Evolutionary conservation across 2,797 vertebrate species (phyloP).

Genomic region (Clarias laeviceps): DNA sequence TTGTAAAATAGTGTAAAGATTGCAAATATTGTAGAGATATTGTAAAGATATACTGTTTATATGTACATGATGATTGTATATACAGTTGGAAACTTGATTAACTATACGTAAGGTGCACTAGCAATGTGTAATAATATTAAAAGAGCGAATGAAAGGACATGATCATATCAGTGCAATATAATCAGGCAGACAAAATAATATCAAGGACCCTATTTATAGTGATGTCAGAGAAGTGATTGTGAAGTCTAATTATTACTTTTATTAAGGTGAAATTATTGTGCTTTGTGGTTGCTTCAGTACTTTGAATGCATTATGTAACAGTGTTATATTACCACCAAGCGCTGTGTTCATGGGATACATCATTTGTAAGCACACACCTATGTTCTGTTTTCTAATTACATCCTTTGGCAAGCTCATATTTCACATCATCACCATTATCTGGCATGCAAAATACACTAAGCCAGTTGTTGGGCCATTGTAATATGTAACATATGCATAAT

Average conservation of each 20-base stretch:
- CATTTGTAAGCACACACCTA: background rate
- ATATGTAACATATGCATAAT: background rate
- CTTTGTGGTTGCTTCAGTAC: background rate
- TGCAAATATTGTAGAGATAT: too few species aligned
- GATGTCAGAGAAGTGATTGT: too few species aligned
- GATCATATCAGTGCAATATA: too few species aligned
- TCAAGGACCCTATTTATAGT: too few species aligned
- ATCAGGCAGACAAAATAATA: too few species aligned
- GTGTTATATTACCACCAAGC: background rate
- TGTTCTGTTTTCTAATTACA: background rate
- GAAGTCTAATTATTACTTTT: background rate
- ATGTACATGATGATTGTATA: too few species aligned
- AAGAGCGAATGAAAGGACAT: too few species aligned
- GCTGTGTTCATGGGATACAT: background rate
- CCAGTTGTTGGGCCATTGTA: background rate
- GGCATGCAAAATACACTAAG: background rate
- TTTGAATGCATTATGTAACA: background rate
- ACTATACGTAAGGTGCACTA: too few species aligned
- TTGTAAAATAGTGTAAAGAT: too few species aligned
- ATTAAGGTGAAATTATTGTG: background rate
- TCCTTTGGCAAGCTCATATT: background rate
- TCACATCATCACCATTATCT: background rate
- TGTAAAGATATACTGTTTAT: too few species aligned
- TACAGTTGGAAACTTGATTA: too few species aligned
- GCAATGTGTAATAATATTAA: too few species aligned